Percentiles rank a stretch among this genome's conserved stretches.
Conservation (phyloP, 2,797 vertebrate genomes). For the Parauchenoglanis punctatus region DNA sequence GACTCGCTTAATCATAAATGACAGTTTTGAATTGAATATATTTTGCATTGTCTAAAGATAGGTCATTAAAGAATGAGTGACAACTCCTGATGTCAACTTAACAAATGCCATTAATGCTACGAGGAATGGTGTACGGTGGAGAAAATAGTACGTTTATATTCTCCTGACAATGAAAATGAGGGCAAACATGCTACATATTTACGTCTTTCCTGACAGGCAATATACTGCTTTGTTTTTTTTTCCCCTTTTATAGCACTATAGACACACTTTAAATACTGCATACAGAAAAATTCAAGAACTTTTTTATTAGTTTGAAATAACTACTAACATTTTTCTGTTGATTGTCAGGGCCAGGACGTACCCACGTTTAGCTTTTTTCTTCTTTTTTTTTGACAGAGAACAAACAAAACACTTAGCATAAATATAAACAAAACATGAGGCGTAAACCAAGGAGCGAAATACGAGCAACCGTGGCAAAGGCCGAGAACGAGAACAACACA, state of each 20-base stretch:
- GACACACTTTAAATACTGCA: not conserved
- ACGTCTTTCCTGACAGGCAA: not conserved
- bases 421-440: too few species aligned
- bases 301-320: not conserved
- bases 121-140: not conserved
- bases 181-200: not conserved
- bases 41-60: slow-evolving; percentile 68
- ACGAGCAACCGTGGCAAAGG: too few species aligned
- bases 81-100: slow-evolving; percentile 76
- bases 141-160: slow-evolving; percentile 31
- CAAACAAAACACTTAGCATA: too few species aligned
- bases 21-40: slow-evolving; percentile 61
- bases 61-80: slow-evolving; percentile 77
- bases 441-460: too few species aligned
- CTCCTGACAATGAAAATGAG: slow-evolving; percentile 33
- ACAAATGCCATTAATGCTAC: slow-evolving; percentile 75
- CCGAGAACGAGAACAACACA: too few species aligned
- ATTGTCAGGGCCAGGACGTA: too few species aligned
- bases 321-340: not conserved
- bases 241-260: not conserved
- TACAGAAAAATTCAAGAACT: not conserved
- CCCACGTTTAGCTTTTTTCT: too few species aligned
- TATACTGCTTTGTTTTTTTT: not conserved
- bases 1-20: slow-evolving; percentile 80
- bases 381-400: too few species aligned